Conservation (phyloP, 2,888 invertebrate species). For the Lysandra bellargus region DNA sequence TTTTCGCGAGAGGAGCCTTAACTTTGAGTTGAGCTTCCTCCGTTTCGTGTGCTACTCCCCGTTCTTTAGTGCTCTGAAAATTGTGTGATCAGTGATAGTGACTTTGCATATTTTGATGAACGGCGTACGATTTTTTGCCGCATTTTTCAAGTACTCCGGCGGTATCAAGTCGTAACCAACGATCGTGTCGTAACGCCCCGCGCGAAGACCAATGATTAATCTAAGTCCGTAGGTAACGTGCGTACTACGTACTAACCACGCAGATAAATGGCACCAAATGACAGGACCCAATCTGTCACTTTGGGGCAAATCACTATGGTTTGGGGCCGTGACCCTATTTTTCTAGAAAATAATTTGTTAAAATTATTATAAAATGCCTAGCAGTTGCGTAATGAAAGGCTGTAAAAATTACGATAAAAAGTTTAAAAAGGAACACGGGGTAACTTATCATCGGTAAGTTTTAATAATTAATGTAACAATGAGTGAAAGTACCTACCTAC, state of each 20-base stretch:
- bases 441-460: slow-evolving; percentile 10
- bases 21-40: too few relatives aligned
- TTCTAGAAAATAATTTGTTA: not conserved
- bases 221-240: too few relatives aligned
- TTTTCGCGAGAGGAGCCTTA: too few relatives aligned
- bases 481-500: not conserved
- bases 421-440: slow-evolving; percentile 1
- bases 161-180: too few relatives aligned
- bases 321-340: not conserved
- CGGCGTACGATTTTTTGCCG: too few relatives aligned
- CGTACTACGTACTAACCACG: not conserved
- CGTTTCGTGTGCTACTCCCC: too few relatives aligned
- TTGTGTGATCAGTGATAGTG: too few relatives aligned
- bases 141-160: too few relatives aligned
- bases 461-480: not conserved
- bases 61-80: too few relatives aligned
- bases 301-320: not conserved
- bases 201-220: too few relatives aligned
- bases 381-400: slow-evolving; percentile 3
- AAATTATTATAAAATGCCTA: slow-evolving; percentile 14
- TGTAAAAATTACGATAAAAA: slow-evolving; percentile 1
- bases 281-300: not conserved
- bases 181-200: too few relatives aligned
- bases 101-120: too few relatives aligned
- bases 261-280: not conserved